A percentile compares a stretch with the other conserved stretches of the same genome.
These are phyloP conservation scores for Ochropleura plecta DNA, from an alignment of 2,888 invertebrate genomes.

Conservation along the genomic window DNA sequence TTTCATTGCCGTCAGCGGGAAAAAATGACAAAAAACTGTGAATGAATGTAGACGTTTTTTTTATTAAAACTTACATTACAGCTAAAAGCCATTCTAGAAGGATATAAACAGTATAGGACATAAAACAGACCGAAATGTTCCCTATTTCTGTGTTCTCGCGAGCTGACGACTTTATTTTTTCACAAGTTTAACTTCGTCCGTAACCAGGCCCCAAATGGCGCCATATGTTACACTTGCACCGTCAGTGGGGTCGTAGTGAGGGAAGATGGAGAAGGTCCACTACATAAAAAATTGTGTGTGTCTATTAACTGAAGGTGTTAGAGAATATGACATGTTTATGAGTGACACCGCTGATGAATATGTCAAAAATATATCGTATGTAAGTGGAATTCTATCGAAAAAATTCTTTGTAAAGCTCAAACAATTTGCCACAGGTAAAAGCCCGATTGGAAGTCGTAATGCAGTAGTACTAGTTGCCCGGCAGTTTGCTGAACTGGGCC, in stretches of 20 bases:
- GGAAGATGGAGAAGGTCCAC: constrained; percentile 20
- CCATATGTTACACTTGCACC: constrained; percentile 57
- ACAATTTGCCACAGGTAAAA: not conserved
- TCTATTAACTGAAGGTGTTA: not conserved
- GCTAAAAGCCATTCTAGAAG: not conserved
- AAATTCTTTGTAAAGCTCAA: too few relatives aligned
- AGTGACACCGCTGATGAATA: not conserved
- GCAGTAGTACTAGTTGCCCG: too few relatives aligned
- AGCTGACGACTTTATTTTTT: constrained; percentile 53
- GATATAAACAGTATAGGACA: constrained; percentile 18
- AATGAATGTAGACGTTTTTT: constrained; percentile 3
- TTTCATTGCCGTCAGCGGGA: not conserved
- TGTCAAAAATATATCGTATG: not conserved
- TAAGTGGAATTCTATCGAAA: too few relatives aligned
- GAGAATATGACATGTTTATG: not conserved
- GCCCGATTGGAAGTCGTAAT: not conserved
- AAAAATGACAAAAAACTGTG: not conserved
- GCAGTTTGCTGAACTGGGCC: too few relatives aligned
- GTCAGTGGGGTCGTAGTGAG: constrained; percentile 1
- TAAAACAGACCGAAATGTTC: constrained; percentile 15
- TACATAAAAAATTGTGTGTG: not conserved
- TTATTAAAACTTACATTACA: not conserved
- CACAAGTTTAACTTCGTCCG: constrained; percentile 44
- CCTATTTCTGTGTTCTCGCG: constrained; percentile 17
- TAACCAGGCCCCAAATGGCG: constrained; percentile 42